Base-by-base conservation (phyloP, 1,140 invertebrate genomes). In the Dolichoris vasculosae region DNA sequence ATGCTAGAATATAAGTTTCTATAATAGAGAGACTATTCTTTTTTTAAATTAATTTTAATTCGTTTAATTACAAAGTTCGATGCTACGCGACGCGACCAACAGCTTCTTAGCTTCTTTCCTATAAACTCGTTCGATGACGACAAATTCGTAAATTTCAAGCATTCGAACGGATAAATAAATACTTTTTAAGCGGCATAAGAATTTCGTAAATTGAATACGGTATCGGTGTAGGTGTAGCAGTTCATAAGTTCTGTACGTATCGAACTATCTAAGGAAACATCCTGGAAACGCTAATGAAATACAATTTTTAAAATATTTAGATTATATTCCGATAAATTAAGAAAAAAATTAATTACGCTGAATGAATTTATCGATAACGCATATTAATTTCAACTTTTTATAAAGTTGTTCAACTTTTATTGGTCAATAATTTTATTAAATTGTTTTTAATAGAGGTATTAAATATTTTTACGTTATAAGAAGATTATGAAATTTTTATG, bases 101-200 rank as follows among this genome's bases (percentile, higher is more conserved):
- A 46, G 46, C 46, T 81, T 32, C 40, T 71, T 51, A 71, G 8
- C n/a, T n/a, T n/a, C n/a, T n/a, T n/a, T n/a, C n/a, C n/a, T n/a
- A 51, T 59, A 43, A 75, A 75, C 46, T 59, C 48, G 30, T 73
- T 82, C 38, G 40, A 55, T 73, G 3, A 11, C 35, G 20, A 4
- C 35, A n/a, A 73, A 82, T 73, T 82, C 32, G 17, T 30, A 32
- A 59, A 32, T 59, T 73, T 59, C 0, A 82, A n/a, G 30, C 40
- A 82, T 73, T 32, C 40, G 30, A 82, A 59, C 26, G 26, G 30
- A 15, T 20, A 48, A 23, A 48, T 46, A 48, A 30, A 46, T 4
- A 75, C 1, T 59, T 59, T 2, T 20, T 43, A 73, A 75, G 48
- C 48, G 32, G 48, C 48, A 30, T 46, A 51, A 30, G 30, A 48